Evolutionary conservation across 2,113 vertebrate species (phyloP).

Genomic region (Chitala chitala): DNA sequence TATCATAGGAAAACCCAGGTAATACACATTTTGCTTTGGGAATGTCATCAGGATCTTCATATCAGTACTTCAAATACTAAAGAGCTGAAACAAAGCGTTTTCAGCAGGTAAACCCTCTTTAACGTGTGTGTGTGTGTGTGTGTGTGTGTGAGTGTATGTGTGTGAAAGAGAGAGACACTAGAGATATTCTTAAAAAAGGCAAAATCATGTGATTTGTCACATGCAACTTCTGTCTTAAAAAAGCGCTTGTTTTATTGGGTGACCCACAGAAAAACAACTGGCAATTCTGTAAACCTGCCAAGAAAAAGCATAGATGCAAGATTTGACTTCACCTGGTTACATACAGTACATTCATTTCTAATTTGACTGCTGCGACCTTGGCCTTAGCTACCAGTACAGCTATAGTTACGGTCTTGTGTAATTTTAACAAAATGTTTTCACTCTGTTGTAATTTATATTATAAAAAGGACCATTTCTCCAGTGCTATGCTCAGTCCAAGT

Average conservation of each 20-base stretch:
- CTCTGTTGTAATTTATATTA: background rate
- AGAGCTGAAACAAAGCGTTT: constrained; percentile 8
- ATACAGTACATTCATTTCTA: constrained; percentile 11
- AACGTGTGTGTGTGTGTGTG: background rate
- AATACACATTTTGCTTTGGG: constrained; percentile 16
- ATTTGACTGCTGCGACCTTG: background rate
- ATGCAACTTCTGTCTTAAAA: background rate
- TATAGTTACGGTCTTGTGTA: background rate
- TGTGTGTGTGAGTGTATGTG: background rate
- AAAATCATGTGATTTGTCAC: constrained; percentile 16
- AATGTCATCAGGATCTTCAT: background rate
- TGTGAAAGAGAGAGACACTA: background rate
- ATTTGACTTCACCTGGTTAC: background rate
- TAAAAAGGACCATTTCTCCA: background rate
- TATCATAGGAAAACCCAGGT: constrained; percentile 54
- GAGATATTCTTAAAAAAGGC: too few species aligned
- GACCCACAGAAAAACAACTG: background rate
- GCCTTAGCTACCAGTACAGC: background rate
- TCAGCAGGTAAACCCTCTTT: background rate
- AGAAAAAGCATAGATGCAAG: background rate
- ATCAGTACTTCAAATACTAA: too few species aligned
- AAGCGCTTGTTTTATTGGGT: background rate
- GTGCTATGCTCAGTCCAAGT: background rate
- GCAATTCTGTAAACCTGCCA: background rate
- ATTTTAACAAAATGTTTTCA: background rate